Conservation (phyloP, 2,797 vertebrate species). For the Heterohyrax brucei region DNA sequence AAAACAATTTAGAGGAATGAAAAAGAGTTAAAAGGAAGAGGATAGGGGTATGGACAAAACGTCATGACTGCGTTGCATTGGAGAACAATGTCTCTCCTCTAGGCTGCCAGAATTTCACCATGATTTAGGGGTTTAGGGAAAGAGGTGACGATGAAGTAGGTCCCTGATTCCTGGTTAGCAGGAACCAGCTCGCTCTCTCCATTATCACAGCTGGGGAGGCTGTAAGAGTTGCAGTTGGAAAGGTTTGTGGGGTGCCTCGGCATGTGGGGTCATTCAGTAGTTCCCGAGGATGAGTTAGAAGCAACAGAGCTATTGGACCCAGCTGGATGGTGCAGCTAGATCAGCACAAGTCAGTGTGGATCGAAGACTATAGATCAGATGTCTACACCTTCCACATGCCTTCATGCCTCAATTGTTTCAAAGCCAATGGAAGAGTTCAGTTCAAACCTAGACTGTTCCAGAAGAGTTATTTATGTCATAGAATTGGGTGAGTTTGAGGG, state of each 20-base stretch:
- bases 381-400: neutral
- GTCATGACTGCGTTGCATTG: neutral
- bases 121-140: neutral
- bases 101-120: neutral
- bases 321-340: neutral
- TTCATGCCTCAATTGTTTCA: neutral
- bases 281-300: neutral
- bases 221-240: neutral
- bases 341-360: neutral
- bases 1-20: slow-evolving; percentile 27
- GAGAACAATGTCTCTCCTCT: neutral
- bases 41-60: neutral
- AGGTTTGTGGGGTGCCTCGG: neutral
- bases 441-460: neutral
- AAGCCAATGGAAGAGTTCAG: neutral
- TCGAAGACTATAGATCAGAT: neutral
- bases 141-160: neutral
- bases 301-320: neutral
- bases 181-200: neutral
- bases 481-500: slow-evolving; percentile 21
- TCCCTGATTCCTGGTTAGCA: neutral
- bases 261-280: neutral
- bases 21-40: neutral
- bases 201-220: neutral
- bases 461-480: neutral